Evolutionary conservation across 2,113 vertebrate species (phyloP), one percentile per base, ranked within the genome.

Genomic region (Sinocyclocheilus maitianheensis): DNA sequence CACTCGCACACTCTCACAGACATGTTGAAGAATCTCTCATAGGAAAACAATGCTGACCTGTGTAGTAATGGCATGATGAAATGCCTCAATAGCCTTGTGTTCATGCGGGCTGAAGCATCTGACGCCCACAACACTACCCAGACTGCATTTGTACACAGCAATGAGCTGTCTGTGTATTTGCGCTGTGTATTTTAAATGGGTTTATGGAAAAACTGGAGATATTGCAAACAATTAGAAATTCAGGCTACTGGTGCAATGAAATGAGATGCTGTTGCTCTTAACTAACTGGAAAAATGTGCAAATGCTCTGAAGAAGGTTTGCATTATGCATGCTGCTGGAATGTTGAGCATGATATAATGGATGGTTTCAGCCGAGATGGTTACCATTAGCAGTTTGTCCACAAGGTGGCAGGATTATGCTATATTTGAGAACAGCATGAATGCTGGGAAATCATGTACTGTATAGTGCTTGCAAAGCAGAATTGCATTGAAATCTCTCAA

Each of bases 61-160:
- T 94, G 89, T 92, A 76, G 87, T 82, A 63, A 63, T 89, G 84
- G 87, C 83, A 90, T 90, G 91, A 91, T 90, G 83, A 87, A 77
- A 79, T 89, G 86, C 79, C 88, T 93, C 91, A 94, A 93, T 91
- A 79, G 91, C 78, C 86, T 90, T 81, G 91, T 93, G 92, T 93
- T 85, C 81, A 81, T 86, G 84, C 87, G 91, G 85, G 20, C 79
- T 62, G 79, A 87, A 37, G 71, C 75, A 83, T 80, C 78, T 58
- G 24, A 87, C 81, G 76, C 58, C 90, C 77, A 71, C 63, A 22
- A n/a, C 63, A 69, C 63, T 34, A 48, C 48, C 46, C 80, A 82
- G 43, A 82, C 34, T 51, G 62, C n/a, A 0, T 51, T 71, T 82
- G 16, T 34, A 26, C 20, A 55, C 80, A 20, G 20, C 58, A 60